Evolutionary conservation across 2,888 invertebrate genomes (phyloP).

Genomic region (Dryomyza anilis): DNA sequence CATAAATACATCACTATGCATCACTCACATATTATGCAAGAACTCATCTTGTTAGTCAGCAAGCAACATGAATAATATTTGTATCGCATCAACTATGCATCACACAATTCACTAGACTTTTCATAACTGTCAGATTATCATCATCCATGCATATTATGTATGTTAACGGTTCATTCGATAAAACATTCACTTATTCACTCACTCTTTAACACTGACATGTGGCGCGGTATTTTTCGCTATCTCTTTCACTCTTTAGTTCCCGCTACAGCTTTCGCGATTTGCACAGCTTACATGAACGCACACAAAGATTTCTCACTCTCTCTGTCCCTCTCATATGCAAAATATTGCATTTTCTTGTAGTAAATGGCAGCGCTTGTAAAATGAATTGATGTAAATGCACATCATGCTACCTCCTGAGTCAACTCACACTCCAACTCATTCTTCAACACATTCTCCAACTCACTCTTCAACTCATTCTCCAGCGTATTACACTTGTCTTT

Average conservation of each 20-base stretch:
- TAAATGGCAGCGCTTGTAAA: slow-evolving; percentile 7
- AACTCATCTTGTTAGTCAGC: neutral
- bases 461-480: neutral
- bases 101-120: neutral
- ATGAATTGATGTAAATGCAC: slow-evolving; percentile 9
- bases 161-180: slow-evolving; percentile 6
- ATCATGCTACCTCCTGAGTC: neutral
- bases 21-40: neutral
- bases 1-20: no score
- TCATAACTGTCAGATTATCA: slow-evolving; percentile 3
- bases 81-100: slow-evolving; percentile 1
- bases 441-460: neutral
- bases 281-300: no score
- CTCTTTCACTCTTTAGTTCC: neutral
- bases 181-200: neutral
- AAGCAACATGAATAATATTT: neutral
- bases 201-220: neutral
- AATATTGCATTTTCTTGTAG: slow-evolving; percentile 19
- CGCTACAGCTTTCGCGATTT: neutral
- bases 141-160: slow-evolving; percentile 6
- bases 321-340: neutral
- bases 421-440: neutral
- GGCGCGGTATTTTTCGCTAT: neutral
- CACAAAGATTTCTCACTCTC: neutral
- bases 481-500: slow-evolving; percentile 1